Conservation (phyloP, 2,113 vertebrate species). For the Albula goreensis region DNA sequence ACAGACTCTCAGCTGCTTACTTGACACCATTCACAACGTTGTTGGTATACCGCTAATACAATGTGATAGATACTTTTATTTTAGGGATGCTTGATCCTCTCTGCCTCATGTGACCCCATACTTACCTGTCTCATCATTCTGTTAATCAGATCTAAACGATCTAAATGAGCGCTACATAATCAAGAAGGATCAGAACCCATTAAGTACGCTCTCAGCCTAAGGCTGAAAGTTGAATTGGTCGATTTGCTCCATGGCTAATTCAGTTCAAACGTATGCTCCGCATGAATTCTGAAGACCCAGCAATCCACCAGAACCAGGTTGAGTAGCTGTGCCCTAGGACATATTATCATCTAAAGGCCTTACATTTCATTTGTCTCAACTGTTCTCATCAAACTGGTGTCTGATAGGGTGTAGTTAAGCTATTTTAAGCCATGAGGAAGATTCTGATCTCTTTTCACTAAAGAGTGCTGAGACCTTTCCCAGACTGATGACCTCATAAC, state of each 20-base stretch:
- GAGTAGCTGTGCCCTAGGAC: not conserved
- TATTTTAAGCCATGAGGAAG: too few relatives aligned
- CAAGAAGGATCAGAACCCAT: not conserved
- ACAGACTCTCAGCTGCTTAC: not conserved
- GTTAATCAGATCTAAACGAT: too few relatives aligned
- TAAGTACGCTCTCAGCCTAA: not conserved
- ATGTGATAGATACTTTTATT: too few relatives aligned
- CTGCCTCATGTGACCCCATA: too few relatives aligned
- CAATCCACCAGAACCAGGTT: not conserved
- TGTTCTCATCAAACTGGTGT: not conserved
- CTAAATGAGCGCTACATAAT: not conserved
- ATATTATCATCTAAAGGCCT: not conserved
- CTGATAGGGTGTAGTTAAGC: not conserved
- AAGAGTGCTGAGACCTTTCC: not conserved
- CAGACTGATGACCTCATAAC: not conserved
- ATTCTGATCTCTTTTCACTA: too few relatives aligned
- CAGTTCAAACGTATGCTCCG: not conserved
- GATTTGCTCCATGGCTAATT: not conserved
- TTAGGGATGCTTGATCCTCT: too few relatives aligned
- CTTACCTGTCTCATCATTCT: too few relatives aligned
- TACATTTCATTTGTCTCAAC: not conserved
- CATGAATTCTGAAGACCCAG: not conserved
- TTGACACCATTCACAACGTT: not conserved
- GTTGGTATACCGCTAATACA: too few relatives aligned
- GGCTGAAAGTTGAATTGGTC: not conserved